Conservation (phyloP, 2,113 vertebrate genomes). For the Hemichromis elongatus region DNA sequence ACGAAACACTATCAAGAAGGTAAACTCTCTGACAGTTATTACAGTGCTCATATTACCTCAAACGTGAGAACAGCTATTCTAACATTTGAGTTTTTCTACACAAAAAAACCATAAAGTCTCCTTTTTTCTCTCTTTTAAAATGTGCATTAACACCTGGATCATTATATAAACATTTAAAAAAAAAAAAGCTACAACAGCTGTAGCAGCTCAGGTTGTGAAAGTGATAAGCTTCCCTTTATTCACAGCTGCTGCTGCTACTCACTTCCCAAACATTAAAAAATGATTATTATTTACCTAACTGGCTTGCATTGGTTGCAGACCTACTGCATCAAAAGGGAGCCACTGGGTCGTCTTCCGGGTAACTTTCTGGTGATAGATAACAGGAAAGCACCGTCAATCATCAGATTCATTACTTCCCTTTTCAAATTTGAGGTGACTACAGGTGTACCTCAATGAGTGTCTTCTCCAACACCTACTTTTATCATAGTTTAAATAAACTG, state of each 20-base stretch:
- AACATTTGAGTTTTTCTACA: neutral
- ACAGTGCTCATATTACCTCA: neutral
- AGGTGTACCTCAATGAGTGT: fast-evolving
- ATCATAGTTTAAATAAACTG: neutral
- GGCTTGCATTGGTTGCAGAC: neutral
- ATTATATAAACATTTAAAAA: neutral
- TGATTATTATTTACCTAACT: neutral
- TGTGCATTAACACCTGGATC: neutral
- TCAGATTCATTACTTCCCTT: neutral
- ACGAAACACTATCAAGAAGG: neutral
- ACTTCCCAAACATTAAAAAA: neutral
- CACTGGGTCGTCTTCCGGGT: neutral
- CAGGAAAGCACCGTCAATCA: neutral
- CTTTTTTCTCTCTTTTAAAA: neutral
- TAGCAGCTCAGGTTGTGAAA: neutral
- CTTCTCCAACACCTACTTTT: neutral
- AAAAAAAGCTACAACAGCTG: neutral
- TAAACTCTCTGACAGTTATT: neutral
- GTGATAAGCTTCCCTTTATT: neutral
- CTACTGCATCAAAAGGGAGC: neutral
- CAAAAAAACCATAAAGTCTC: neutral
- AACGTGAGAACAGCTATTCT: neutral
- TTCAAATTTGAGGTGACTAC: neutral
- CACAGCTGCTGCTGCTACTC: neutral
- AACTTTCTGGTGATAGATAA: neutral